These are phyloP conservation scores for Amphiprion clarkii DNA, from an alignment of 2,797 vertebrate genomes.

Conservation along the genomic window DNA sequence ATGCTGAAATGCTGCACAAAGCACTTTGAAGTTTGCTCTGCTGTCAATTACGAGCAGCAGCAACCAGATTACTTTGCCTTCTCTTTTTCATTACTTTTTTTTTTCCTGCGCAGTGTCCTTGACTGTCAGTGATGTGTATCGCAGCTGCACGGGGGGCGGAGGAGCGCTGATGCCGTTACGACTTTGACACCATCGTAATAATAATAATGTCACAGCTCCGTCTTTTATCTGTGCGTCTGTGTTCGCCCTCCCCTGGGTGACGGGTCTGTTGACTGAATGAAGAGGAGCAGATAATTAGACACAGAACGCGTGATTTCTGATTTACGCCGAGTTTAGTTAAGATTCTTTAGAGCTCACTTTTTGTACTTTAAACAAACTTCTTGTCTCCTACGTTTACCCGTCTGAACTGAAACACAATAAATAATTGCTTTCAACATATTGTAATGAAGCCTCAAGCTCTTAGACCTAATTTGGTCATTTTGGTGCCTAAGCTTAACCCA, in stretches of 20 bases:
- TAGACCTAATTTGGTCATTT: too few species aligned
- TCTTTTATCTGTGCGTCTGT: conserved; percentile 1
- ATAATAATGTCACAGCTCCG: conserved; percentile 20
- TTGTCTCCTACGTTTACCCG: too few species aligned
- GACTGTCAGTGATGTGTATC: conserved; percentile 31
- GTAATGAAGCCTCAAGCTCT: too few species aligned
- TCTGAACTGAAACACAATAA: too few species aligned
- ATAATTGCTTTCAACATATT: too few species aligned
- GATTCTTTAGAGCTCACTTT: too few species aligned
- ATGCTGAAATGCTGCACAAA: neutral
- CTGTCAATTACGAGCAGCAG: conserved; percentile 24
- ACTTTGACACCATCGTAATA: conserved; percentile 3
- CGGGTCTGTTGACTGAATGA: too few species aligned
- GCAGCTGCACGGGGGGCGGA: neutral
- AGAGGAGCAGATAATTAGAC: conserved; percentile 15
- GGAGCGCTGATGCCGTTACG: neutral
- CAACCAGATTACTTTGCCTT: conserved; percentile 27
- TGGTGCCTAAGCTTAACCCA: too few species aligned
- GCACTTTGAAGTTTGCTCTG: conserved; percentile 22
- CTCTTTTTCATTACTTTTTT: neutral
- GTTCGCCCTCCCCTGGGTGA: conserved; percentile 8
- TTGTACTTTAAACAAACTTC: too few species aligned
- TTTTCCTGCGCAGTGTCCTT: conserved; percentile 19
- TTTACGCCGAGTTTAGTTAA: too few species aligned
- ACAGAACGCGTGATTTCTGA: neutral